Conservation (phyloP, 2,113 vertebrate species). For the Archocentrus centrarchus region DNA sequence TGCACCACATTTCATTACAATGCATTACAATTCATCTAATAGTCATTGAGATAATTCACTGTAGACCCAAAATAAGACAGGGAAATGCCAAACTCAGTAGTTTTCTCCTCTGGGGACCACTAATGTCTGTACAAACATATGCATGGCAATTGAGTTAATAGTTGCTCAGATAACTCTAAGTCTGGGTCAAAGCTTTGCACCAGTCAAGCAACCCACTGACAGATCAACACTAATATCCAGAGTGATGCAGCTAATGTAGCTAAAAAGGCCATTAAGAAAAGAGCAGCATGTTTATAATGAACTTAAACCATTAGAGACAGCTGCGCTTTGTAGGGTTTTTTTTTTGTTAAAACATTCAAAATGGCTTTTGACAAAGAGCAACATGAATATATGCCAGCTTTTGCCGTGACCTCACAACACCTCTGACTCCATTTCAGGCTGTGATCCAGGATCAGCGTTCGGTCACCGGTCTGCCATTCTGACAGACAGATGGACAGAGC, state of each 20-base stretch:
- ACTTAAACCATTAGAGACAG: not conserved
- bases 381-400: not conserved
- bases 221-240: conserved; percentile 7
- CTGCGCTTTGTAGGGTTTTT: not conserved
- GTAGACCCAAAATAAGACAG: not conserved
- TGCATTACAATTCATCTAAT: not conserved
- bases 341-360: not conserved
- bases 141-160: not conserved
- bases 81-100: not conserved
- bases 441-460: conserved; percentile 14
- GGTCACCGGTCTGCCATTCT: not conserved
- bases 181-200: not conserved
- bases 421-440: not conserved
- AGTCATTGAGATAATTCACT: not conserved
- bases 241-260: not conserved
- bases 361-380: not conserved
- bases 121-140: conserved; percentile 1
- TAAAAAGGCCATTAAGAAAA: conserved; percentile 10
- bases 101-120: conserved; percentile 8
- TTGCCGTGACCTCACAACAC: conserved; percentile 30
- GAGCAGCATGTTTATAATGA: not conserved
- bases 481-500: conserved; percentile 36
- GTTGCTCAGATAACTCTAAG: not conserved
- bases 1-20: not conserved
- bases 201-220: conserved; percentile 4